Base-by-base conservation (phyloP, 2,888 invertebrate species). In the Norana najaformis region DNA sequence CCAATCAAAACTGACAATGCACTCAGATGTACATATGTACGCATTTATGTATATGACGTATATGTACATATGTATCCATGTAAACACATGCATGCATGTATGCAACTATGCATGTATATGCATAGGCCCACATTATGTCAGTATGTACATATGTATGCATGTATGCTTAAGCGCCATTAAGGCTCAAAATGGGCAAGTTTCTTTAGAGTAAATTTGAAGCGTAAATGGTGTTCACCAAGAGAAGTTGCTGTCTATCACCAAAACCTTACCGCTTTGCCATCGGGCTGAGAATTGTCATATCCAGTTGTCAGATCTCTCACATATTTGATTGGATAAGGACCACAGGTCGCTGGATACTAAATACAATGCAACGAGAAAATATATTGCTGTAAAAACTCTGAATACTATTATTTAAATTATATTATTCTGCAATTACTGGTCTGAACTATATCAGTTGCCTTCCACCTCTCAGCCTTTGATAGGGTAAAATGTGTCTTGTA, bases 221-320 rank as follows among this genome's bases (percentile, higher is more conserved):
- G 30, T 1, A 69, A n/a, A 69, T 13, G 13, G n/a, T 69, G 47
- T 47, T 47, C 47, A 4, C n/a, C n/a, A n/a, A n/a, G n/a, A n/a
- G n/a, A n/a, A n/a, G n/a, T 23, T 69, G n/a, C 30, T 11, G n/a
- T 69, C 69, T n/a, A n/a, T n/a, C 69, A 69, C 69, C n/a, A 30
- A 30, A 69, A 23, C 91, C 96, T 89, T 92, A 96, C 96, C 0
- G 98, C 97, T 93, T 96, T 96, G 88, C 96, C 96, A 94, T 97
- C 96, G 4, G 96, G 95, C 93, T 96, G 96, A 83, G 96, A 96
- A 93, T 96, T 97, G 94, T 98, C 98, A 94, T 96, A 96, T 93
- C 98, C 99, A 1, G 97, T 97, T 0, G 98, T 98, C 91, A 99
- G 96, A 95, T 99, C 99, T 91, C 99, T 96, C 14, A 99, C 96